Percentiles rank a stretch among this genome's conserved stretches.
phyloP scores from a whole-genome alignment of 2,113 vertebrate genomes.

The Seriola rivoliana region DNA sequence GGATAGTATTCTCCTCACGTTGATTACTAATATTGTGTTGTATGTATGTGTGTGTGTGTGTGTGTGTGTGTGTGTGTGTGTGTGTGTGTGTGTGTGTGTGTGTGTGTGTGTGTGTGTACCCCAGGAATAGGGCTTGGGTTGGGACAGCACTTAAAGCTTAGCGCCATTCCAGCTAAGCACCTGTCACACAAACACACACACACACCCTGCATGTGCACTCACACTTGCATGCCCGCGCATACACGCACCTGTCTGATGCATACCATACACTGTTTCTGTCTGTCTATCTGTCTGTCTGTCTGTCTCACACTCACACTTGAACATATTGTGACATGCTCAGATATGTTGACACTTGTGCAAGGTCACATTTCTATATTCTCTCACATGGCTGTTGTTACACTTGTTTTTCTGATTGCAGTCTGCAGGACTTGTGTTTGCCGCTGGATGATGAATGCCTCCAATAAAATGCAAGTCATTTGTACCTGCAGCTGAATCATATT shows the following conservation, averaged over 20 bases:
- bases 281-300: conserved; percentile 31
- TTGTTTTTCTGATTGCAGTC: conserved; percentile 45
- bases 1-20: not conserved
- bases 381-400: conserved; percentile 29
- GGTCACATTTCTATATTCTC: conserved; percentile 68
- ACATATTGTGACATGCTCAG: conserved; percentile 68
- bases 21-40: conserved; percentile 11
- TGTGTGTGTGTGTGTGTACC: conserved; percentile 20
- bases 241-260: conserved; percentile 65
- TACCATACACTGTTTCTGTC: conserved; percentile 55
- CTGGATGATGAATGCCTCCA: not conserved
- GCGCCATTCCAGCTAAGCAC: conserved; percentile 79
- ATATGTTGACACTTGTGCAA: conserved; percentile 71
- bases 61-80: no score
- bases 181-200: conserved; percentile 69
- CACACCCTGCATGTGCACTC: conserved; percentile 18
- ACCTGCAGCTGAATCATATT: not conserved
- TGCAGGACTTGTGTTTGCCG: not conserved
- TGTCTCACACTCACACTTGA: conserved; percentile 69
- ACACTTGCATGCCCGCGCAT: conserved; percentile 15
- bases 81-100: conserved; percentile 38
- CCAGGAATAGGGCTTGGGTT: conserved; percentile 77
- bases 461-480: not conserved
- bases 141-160: conserved; percentile 79
- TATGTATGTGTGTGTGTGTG: conserved; percentile 45